Conservation (phyloP, 2,113 vertebrate genomes). For the Rhinichthys klamathensis region DNA sequence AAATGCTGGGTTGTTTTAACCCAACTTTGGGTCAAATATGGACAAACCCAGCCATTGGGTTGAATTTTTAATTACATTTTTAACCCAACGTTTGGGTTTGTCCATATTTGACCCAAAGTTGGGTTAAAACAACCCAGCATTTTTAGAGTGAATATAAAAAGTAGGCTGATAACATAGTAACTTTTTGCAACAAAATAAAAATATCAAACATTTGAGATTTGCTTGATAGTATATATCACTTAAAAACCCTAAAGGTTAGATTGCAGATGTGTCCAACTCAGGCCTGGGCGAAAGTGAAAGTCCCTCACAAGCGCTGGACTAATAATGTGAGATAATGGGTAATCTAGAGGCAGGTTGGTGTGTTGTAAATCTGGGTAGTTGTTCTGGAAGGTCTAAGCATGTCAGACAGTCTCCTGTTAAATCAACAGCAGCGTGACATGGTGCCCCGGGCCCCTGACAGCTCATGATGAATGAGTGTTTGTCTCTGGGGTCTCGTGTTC, state of each 20-base stretch:
- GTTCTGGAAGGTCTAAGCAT: constrained; percentile 51
- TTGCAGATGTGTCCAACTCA: neutral
- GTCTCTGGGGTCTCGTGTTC: constrained; percentile 53
- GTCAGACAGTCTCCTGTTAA: constrained; percentile 47
- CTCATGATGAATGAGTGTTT: constrained; percentile 59
- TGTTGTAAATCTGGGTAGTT: constrained; percentile 52
- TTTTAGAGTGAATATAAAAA: too few relatives aligned
- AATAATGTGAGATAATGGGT: constrained; percentile 37
- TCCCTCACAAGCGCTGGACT: neutral
- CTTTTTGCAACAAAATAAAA: too few relatives aligned
- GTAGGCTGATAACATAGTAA: too few relatives aligned
- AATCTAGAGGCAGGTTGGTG: constrained; percentile 40
- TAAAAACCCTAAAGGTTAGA: neutral
- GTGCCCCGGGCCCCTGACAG: constrained; percentile 50
- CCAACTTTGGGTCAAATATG: too few relatives aligned
- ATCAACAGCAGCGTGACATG: constrained; percentile 49
- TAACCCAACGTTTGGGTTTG: too few relatives aligned
- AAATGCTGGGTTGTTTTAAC: too few relatives aligned
- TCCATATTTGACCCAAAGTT: too few relatives aligned
- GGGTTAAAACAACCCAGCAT: too few relatives aligned
- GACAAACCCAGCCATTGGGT: too few relatives aligned
- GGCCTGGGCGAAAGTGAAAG: constrained; percentile 3
- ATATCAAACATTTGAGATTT: too few relatives aligned
- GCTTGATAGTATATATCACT: too few relatives aligned
- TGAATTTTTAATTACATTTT: too few relatives aligned